Conservation (phyloP, 2,888 invertebrate species). For the Troilus luridus region DNA sequence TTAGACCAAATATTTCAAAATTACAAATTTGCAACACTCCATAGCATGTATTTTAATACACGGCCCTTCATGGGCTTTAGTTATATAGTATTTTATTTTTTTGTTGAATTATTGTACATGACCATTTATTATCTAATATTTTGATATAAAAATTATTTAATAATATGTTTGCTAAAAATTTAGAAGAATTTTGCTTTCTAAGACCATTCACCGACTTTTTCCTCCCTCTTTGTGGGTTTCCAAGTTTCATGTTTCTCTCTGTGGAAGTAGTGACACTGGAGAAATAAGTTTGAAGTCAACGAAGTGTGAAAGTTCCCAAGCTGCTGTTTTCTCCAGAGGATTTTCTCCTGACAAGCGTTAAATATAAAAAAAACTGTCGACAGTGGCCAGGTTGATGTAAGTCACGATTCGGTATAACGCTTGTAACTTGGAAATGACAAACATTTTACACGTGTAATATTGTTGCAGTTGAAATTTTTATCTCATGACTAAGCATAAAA, state of each 20-base stretch:
- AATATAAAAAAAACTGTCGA: background rate
- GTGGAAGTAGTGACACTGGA: background rate
- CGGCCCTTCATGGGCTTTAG: too few relatives aligned
- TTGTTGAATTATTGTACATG: too few relatives aligned
- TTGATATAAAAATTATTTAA: too few relatives aligned
- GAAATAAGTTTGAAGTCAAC: conserved; percentile 3
- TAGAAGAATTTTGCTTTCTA: background rate
- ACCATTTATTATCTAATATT: too few relatives aligned
- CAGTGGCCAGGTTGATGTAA: background rate
- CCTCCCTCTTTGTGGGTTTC: background rate
- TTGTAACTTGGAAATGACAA: background rate
- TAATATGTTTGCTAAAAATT: too few relatives aligned
- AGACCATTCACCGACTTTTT: background rate
- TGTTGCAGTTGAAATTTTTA: background rate
- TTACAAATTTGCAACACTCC: too few relatives aligned
- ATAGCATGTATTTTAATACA: too few relatives aligned
- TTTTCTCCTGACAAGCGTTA: background rate
- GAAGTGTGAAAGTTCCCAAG: background rate
- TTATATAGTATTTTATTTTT: too few relatives aligned
- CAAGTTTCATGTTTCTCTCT: background rate
- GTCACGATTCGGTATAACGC: background rate
- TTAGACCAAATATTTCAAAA: too few relatives aligned
- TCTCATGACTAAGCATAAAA: background rate
- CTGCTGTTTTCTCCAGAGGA: background rate
- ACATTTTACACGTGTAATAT: background rate